These are phyloP conservation scores for Dinomys branickii DNA, from an alignment of 2,113 vertebrate species.

Conservation along the genomic window DNA sequence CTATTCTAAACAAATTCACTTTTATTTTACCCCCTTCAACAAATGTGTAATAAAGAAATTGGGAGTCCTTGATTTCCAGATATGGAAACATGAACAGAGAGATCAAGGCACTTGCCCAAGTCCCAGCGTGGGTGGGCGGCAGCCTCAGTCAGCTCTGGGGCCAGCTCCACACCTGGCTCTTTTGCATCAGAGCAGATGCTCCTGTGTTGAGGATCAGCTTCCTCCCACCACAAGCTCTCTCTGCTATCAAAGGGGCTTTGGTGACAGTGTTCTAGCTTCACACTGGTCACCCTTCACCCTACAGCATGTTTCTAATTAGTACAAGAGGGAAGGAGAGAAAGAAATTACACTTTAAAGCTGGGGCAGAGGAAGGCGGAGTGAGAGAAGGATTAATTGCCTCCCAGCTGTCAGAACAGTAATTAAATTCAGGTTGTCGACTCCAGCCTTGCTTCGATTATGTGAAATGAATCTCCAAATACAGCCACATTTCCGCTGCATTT, in stretches of 20 bases:
- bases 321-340: constrained; percentile 65
- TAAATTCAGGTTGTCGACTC: constrained; percentile 85
- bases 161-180: not conserved
- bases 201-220: not conserved
- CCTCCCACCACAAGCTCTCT: not conserved
- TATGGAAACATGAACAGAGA: not conserved
- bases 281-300: constrained; percentile 72
- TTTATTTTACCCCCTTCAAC: not conserved
- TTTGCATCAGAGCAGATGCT: not conserved
- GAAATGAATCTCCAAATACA: constrained; percentile 82
- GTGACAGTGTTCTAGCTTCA: constrained; percentile 56
- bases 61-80: not conserved
- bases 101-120: too few species aligned
- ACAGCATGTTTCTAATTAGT: constrained; percentile 80
- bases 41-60: not conserved
- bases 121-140: not conserved
- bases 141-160: too few species aligned
- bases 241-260: constrained; percentile 20
- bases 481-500: constrained; percentile 65
- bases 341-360: constrained; percentile 60
- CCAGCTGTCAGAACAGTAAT: constrained; percentile 83
- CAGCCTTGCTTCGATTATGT: constrained; percentile 80
- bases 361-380: constrained; percentile 32
- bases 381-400: constrained; percentile 82
- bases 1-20: not conserved